Percentiles rank a stretch among this genome's conserved stretches.
Evolutionary conservation across 2,888 invertebrate species (phyloP).

Genomic region (Strigamia transsilvanica): DNA sequence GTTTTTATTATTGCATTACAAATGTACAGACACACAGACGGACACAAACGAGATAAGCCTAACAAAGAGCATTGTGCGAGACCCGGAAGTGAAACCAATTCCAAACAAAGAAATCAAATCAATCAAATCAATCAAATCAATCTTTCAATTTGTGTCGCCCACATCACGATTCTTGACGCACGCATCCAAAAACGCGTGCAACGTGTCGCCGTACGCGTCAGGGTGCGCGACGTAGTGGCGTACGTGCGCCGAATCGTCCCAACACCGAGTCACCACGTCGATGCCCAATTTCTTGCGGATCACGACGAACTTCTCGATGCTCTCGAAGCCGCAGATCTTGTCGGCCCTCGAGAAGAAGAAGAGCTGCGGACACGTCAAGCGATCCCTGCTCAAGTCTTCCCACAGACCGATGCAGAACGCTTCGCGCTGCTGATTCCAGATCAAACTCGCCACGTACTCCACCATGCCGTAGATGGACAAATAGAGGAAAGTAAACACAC

Average conservation of each 20-base stretch:
- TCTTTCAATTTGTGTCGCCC: not conserved
- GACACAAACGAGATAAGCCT: too few relatives aligned
- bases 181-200: conserved; percentile 53
- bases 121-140: not conserved
- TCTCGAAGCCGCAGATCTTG: conserved; percentile 72
- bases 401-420: conserved; percentile 67
- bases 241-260: conserved; percentile 78
- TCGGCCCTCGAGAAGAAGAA: conserved; percentile 79
- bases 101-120: too few relatives aligned
- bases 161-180: conserved; percentile 38
- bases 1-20: too few relatives aligned
- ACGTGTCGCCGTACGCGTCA: conserved; percentile 48
- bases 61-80: too few relatives aligned
- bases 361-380: conserved; percentile 73
- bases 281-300: conserved; percentile 71
- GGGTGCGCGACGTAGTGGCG: conserved; percentile 67
- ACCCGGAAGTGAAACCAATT: too few relatives aligned
- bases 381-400: conserved; percentile 66
- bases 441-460: conserved; percentile 64
- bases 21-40: too few relatives aligned
- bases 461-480: conserved; percentile 68
- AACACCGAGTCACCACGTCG: conserved; percentile 71
- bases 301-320: conserved; percentile 74
- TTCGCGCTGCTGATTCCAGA: conserved; percentile 63
- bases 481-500: conserved; percentile 63